Conservation (phyloP, 2,113 vertebrate genomes). For the Camelus dromedarius region DNA sequence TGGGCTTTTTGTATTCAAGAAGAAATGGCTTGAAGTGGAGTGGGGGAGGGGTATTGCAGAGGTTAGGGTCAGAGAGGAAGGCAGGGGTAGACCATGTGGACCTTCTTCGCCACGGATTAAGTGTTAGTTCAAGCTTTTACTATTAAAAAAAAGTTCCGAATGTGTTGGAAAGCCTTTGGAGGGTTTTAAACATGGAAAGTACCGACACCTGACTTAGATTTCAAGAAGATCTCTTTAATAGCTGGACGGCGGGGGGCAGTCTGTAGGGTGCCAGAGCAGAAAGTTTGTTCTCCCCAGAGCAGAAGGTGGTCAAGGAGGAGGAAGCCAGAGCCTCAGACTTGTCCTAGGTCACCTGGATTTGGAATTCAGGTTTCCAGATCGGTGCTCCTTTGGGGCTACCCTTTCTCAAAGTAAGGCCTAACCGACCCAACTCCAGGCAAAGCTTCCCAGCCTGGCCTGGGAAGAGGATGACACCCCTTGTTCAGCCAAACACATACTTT, state of each 20-base stretch:
- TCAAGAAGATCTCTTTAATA: background rate
- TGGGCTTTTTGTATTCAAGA: background rate
- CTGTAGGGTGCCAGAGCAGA: background rate
- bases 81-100: background rate
- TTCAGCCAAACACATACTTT: background rate
- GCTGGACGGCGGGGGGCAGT: background rate
- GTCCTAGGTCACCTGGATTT: background rate
- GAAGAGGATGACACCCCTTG: background rate
- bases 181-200: background rate
- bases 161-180: conserved; percentile 1
- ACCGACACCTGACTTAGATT: background rate
- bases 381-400: background rate
- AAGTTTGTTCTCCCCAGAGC: background rate
- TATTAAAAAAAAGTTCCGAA: background rate
- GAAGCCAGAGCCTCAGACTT: background rate
- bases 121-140: background rate
- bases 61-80: background rate
- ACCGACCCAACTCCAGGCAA: background rate
- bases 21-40: background rate
- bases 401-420: background rate
- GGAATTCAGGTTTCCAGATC: background rate
- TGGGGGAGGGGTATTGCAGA: background rate
- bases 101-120: background rate
- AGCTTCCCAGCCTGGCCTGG: no score
- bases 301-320: background rate